Conservation (phyloP, 2,888 invertebrate genomes). For the Eilema caniola region DNA sequence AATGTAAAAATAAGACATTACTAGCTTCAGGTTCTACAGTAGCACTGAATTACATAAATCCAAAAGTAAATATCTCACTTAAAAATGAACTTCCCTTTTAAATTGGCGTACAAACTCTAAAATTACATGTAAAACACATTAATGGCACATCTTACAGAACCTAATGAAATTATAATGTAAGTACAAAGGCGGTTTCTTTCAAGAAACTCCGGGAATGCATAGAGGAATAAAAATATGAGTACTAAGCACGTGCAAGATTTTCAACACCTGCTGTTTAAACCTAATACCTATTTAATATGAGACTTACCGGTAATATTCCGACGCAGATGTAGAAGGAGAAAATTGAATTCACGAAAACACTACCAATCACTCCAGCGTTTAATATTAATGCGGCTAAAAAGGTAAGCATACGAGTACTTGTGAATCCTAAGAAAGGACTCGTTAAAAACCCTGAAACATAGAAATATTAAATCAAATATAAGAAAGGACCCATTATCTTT, state of each 20-base stretch:
- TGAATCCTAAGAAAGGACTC: slow-evolving; percentile 1
- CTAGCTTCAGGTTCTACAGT: no score
- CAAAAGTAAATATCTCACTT: no score
- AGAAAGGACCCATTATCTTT: neutral
- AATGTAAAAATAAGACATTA: no score
- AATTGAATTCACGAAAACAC: slow-evolving; percentile 12
- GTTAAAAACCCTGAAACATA: slow-evolving; percentile 18
- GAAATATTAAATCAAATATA: neutral
- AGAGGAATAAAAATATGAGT: no score
- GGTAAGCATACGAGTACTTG: slow-evolving; percentile 8
- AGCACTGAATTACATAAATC: no score
- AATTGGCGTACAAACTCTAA: no score
- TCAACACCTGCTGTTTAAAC: neutral
- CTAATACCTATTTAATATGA: slow-evolving; percentile 12
- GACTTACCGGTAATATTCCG: slow-evolving; percentile 19
- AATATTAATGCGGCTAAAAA: slow-evolving; percentile 10
- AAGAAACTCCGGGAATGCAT: no score
- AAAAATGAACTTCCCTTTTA: no score
- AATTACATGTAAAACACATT: no score
- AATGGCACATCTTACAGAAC: no score
- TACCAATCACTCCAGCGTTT: slow-evolving; percentile 13
- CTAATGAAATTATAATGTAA: no score
- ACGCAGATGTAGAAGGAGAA: slow-evolving; percentile 19
- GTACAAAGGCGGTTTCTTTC: no score
- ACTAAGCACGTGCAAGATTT: neutral